Base-by-base conservation (phyloP, 2,797 vertebrate species). In the Australoheros facetus region DNA sequence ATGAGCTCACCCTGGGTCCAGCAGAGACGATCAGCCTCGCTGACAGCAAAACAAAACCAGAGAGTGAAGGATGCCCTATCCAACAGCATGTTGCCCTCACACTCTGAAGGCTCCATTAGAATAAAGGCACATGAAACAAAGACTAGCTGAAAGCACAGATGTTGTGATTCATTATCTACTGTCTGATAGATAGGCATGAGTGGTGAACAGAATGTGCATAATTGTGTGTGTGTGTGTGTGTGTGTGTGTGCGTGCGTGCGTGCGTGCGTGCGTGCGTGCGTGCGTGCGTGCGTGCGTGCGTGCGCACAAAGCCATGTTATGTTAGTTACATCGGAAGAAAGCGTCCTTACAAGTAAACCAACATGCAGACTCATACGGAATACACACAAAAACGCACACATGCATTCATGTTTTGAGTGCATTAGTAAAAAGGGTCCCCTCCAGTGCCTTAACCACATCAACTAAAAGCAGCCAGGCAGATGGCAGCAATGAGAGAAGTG, bases 391-490 rank as follows among this genome's bases (percentile, higher is more conserved):
- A 75, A 78, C 80, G 83, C 86, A 85, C 82, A 80, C 72, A 80
- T 42, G 71, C 55, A 45, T 85, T 81, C 82, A 85, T 82, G 87
- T 91, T 91, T 89, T 76, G 39, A 89, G 88, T 88, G 89, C 89
- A 93, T 93, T 94, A 91, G 89, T 76, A 90, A 85, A 85, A 87
- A 85, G 83, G 93, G 88, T 91, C 88, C 88, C 89, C 88, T 92
- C 89, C 90, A 91, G 90, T 92, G 84, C 89, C 91, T 93, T 88
- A 87, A 88, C 88, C 85, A 81, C 89, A 90, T 94, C 94, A 93
- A 89, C 94, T 95, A 95, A 95, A 95, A 92, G 93, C 94, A 92
- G 93, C 90, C 91, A 90, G 90, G 94, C 93, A 94, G 93, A 95
- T 94, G 94, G 93, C 92, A 92, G 88, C 92, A 93, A 94, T 93